phyloP scores from a whole-genome alignment of 2,797 vertebrate species.

The Sebastes kiyomatsui region DNA sequence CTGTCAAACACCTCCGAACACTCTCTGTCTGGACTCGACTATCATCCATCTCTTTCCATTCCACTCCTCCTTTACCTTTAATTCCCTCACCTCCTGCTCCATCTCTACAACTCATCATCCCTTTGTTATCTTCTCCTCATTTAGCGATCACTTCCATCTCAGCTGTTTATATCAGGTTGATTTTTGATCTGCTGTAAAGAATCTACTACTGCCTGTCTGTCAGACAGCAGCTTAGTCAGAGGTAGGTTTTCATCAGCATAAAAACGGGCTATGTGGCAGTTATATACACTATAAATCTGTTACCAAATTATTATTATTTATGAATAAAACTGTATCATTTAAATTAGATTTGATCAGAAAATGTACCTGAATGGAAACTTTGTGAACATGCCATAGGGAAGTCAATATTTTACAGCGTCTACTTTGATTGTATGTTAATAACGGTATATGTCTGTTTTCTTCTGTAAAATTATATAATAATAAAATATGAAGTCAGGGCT shows the following conservation, averaged over 20 bases:
- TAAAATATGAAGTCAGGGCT: not conserved
- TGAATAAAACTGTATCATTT: not conserved
- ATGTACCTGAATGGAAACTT: not conserved
- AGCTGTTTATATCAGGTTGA: not conserved
- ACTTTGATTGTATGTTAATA: not conserved
- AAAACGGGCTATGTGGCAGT: not conserved
- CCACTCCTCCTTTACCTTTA: not conserved
- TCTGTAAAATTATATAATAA: not conserved
- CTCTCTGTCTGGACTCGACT: not conserved
- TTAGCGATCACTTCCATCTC: not conserved
- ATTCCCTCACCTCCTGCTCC: not conserved
- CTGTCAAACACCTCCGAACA: constrained; percentile 15
- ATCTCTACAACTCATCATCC: not conserved
- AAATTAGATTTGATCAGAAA: not conserved
- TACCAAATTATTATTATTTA: not conserved
- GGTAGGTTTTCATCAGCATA: not conserved
- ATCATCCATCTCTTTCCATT: not conserved
- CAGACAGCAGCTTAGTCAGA: not conserved
- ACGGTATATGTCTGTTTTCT: not conserved
- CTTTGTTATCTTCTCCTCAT: constrained; percentile 1
- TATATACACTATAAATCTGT: not conserved
- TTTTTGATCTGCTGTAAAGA: constrained; percentile 2
- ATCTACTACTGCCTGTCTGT: not conserved
- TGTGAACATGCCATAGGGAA: not conserved
- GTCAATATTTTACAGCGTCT: not conserved